Percentiles rank a stretch among this genome's conserved stretches.
Evolutionary conservation across 2,113 vertebrate species (phyloP).

Genomic region (Marmota monax): DNA sequence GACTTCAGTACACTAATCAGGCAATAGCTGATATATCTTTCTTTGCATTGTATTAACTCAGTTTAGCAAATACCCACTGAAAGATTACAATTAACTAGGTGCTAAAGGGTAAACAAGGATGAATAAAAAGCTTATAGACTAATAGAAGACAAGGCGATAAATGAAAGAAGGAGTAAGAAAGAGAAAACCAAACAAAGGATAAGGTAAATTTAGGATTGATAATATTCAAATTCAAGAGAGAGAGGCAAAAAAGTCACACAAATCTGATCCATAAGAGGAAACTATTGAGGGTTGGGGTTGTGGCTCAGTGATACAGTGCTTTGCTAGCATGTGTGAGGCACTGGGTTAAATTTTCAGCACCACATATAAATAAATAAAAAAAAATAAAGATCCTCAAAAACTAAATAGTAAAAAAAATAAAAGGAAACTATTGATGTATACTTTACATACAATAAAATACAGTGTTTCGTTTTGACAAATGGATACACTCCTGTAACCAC

Average conservation of each 20-base stretch:
- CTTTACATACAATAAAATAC: slow-evolving; percentile 48
- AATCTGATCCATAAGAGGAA: neutral
- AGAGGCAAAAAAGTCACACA: neutral
- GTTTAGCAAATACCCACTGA: neutral
- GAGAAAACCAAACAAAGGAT: neutral
- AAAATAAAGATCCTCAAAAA: too few relatives aligned
- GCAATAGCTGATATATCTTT: neutral
- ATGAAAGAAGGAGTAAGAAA: neutral
- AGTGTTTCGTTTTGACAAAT: slow-evolving; percentile 33
- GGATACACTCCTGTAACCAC: slow-evolving; percentile 20
- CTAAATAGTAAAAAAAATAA: neutral
- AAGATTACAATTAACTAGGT: slow-evolving; percentile 2
- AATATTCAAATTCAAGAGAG: slow-evolving; percentile 37
- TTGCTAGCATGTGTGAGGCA: too few relatives aligned
- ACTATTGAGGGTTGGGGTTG: neutral
- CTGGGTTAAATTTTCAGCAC: too few relatives aligned
- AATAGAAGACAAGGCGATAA: slow-evolving; percentile 5
- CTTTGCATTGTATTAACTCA: neutral
- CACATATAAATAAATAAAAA: too few relatives aligned
- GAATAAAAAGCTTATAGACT: neutral
- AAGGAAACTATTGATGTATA: neutral
- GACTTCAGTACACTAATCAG: slow-evolving; percentile 23
- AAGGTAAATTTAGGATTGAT: neutral
- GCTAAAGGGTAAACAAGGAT: slow-evolving; percentile 14
- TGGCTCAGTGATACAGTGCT: too few relatives aligned